phyloP scores from a whole-genome alignment of 2,797 vertebrate species.

The Sciaenops ocellatus region DNA sequence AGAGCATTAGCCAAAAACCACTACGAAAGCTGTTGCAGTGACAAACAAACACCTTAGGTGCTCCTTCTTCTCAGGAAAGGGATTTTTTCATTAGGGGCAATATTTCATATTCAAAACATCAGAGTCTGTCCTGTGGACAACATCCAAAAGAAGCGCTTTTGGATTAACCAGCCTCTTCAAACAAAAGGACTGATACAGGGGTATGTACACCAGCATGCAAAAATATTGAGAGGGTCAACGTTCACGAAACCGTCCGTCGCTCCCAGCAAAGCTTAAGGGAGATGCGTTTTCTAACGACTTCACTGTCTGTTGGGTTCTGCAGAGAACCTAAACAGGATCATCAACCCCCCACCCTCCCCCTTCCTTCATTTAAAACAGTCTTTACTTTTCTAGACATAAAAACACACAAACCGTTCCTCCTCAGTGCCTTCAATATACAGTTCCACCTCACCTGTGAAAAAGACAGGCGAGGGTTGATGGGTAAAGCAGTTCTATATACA shows the following conservation, averaged over 20 bases:
- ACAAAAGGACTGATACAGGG: conserved; percentile 68
- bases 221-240: conserved; percentile 73
- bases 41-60: conserved; percentile 77
- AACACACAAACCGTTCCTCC: conserved; percentile 58
- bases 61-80: conserved; percentile 63
- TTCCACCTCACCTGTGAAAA: conserved; percentile 73
- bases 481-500: conserved; percentile 81
- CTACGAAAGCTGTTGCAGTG: conserved; percentile 78
- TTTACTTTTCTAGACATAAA: conserved; percentile 65
- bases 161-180: conserved; percentile 71
- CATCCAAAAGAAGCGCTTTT: conserved; percentile 69
- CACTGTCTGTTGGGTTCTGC: conserved; percentile 11
- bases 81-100: conserved; percentile 58
- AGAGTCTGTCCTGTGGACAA: conserved; percentile 73
- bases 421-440: conserved; percentile 69
- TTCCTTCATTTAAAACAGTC: conserved; percentile 76
- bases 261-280: conserved; percentile 45
- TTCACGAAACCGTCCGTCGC: conserved; percentile 51
- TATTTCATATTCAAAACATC: conserved; percentile 78
- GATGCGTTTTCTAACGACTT: conserved; percentile 8
- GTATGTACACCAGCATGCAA: conserved; percentile 86
- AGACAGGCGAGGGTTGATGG: conserved; percentile 65
- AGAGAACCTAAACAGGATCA: conserved; percentile 20
- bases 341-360: neutral
- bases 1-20: conserved; percentile 77